Conservation (phyloP, 2,113 vertebrate genomes). For the Channa maculata region DNA sequence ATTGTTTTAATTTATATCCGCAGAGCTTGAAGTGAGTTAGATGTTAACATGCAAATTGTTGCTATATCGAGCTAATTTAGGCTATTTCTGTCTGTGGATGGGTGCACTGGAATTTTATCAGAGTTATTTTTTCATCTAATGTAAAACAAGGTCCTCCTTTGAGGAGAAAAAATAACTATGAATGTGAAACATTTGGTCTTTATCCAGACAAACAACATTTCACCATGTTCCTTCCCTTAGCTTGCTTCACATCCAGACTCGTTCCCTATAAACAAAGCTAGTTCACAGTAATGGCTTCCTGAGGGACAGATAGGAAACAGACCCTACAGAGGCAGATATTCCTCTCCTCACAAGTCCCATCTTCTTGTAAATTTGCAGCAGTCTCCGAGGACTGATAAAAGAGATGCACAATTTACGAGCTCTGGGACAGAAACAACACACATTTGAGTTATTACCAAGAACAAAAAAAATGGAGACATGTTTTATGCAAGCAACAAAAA, state of each 20-base stretch:
- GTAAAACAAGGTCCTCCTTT: slow-evolving; percentile 30
- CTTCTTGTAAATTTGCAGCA: slow-evolving; percentile 68
- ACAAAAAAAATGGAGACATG: slow-evolving; percentile 32
- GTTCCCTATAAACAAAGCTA: slow-evolving; percentile 52
- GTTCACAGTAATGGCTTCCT: slow-evolving; percentile 72
- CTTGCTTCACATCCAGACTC: slow-evolving; percentile 14
- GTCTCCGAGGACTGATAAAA: slow-evolving; percentile 64
- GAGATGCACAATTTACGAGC: slow-evolving; percentile 72
- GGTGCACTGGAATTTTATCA: too few relatives aligned
- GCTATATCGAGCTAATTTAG: too few relatives aligned
- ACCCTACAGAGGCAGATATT: slow-evolving; percentile 45
- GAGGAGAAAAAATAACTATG: slow-evolving; percentile 29
- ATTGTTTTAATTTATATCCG: slow-evolving; percentile 4
- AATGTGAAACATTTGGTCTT: slow-evolving; percentile 46
- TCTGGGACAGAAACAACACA: slow-evolving; percentile 37
- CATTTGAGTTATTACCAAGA: slow-evolving; percentile 51
- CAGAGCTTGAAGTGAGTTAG: not conserved
- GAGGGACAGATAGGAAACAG: slow-evolving; percentile 64
- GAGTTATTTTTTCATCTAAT: not conserved
- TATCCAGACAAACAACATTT: slow-evolving; percentile 60
- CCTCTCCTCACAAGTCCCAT: slow-evolving; percentile 57
- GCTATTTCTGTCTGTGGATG: too few relatives aligned
- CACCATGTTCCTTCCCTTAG: not conserved
- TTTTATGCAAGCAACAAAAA: slow-evolving; percentile 33
- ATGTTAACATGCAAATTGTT: not conserved